These are phyloP conservation scores for Otolemur garnettii DNA, from an alignment of 2,113 vertebrate species.

Conservation along the genomic window DNA sequence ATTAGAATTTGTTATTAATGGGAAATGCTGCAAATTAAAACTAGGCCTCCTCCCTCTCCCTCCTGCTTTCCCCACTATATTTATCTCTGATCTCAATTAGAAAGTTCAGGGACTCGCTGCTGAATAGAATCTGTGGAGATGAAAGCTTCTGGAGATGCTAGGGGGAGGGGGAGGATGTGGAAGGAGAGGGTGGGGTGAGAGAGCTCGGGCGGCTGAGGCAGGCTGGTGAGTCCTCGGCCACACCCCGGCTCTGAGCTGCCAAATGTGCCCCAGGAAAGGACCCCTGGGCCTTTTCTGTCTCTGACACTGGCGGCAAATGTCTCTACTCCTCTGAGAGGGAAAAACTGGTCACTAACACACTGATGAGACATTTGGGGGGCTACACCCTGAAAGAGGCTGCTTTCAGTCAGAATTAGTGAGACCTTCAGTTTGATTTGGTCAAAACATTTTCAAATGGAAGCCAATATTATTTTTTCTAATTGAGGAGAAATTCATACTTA, in stretches of 20 bases:
- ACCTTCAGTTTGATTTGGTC: not conserved
- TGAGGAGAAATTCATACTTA: not conserved
- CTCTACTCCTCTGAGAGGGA: not conserved
- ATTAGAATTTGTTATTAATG: slow-evolving; percentile 91
- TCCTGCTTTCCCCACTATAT: slow-evolving; percentile 84
- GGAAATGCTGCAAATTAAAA: slow-evolving; percentile 90
- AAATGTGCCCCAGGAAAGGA: not conserved
- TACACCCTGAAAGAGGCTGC: not conserved
- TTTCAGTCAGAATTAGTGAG: not conserved
- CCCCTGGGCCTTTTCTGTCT: not conserved
- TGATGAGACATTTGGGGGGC: not conserved
- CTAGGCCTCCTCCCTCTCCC: slow-evolving; percentile 83
- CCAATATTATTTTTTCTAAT: not conserved
- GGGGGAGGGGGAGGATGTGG: slow-evolving; percentile 66
- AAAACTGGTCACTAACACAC: not conserved
- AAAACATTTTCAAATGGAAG: not conserved
- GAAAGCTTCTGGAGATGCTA: slow-evolving; percentile 85
- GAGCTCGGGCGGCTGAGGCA: not conserved
- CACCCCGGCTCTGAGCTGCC: rapidly evolving
- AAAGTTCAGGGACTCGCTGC: slow-evolving; percentile 88
- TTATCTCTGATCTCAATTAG: slow-evolving; percentile 91
- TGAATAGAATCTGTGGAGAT: slow-evolving; percentile 87
- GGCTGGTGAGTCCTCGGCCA: not conserved
- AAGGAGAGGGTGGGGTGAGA: not conserved
- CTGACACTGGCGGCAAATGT: not conserved